Evolutionary conservation across 1,140 invertebrate species (phyloP).

Genomic region (Schlechtendalia chinensis): DNA sequence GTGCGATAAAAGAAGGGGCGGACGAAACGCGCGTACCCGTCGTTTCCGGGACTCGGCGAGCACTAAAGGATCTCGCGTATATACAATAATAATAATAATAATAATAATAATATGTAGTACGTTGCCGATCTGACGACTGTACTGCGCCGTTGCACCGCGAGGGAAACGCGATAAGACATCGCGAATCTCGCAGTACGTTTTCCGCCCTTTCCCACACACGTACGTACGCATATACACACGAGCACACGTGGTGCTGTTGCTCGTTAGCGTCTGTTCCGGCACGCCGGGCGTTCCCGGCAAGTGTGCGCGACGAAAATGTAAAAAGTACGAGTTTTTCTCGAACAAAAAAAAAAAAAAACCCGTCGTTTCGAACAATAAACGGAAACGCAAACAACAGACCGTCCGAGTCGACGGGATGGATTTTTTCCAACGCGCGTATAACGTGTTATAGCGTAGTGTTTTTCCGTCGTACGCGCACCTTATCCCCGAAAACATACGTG

Average conservation of each 20-base stretch:
- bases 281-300: neutral
- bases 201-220: neutral
- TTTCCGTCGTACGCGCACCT: too few relatives aligned
- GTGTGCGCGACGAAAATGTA: neutral
- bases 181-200: neutral
- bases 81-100: too few relatives aligned
- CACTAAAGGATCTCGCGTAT: neutral
- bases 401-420: too few relatives aligned
- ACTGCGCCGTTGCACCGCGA: too few relatives aligned
- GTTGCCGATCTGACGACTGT: too few relatives aligned
- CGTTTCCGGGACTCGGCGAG: conserved; percentile 24
- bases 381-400: too few relatives aligned
- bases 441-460: too few relatives aligned
- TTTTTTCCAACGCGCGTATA: too few relatives aligned
- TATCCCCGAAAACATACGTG: too few relatives aligned
- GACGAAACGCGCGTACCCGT: neutral
- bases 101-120: neutral
- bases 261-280: neutral
- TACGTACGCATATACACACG: neutral
- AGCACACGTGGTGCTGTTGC: neutral
- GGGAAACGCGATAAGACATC: conserved; percentile 7
- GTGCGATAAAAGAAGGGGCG: conserved; percentile 7
- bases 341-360: neutral
- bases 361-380: too few relatives aligned
- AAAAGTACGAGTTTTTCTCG: neutral